These are phyloP conservation scores for Sebastes kiyomatsui DNA, from an alignment of 2,797 vertebrate species.

Conservation along the genomic window DNA sequence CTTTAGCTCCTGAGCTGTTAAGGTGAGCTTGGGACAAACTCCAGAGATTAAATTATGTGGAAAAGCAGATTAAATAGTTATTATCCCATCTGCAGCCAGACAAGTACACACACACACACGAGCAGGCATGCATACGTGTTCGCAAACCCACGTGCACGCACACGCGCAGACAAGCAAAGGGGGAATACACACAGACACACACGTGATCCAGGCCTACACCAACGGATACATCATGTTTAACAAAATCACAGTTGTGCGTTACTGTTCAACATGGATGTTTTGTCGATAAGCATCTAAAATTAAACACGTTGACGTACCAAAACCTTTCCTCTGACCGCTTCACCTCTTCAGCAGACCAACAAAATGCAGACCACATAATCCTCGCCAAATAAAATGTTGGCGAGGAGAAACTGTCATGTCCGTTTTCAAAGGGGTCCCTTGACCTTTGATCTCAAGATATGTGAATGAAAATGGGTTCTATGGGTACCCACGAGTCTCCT, in stretches of 20 bases:
- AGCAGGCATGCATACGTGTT: slow-evolving; percentile 3
- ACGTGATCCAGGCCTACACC: neutral
- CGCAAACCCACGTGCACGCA: neutral
- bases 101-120: neutral
- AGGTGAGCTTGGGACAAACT: slow-evolving; percentile 69
- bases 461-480: too few relatives aligned
- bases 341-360: neutral
- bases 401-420: too few relatives aligned
- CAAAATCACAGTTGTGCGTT: neutral
- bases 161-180: neutral
- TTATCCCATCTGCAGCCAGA: slow-evolving; percentile 53
- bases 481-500: too few relatives aligned
- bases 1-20: slow-evolving; percentile 54
- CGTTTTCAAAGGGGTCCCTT: too few relatives aligned
- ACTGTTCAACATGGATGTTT: neutral
- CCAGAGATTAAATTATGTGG: slow-evolving; percentile 69
- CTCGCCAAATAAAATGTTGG: too few relatives aligned
- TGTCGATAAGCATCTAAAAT: neutral
- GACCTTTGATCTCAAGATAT: too few relatives aligned
- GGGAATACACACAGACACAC: neutral
- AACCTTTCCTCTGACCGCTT: neutral
- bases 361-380: neutral
- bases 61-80: slow-evolving; percentile 72
- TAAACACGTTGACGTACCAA: neutral
- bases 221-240: neutral